A percentile compares a stretch with the other conserved stretches of the same genome.
These are phyloP conservation scores for Synaphobranchus kaupii DNA, from an alignment of 2,797 vertebrate genomes.

Conservation along the genomic window DNA sequence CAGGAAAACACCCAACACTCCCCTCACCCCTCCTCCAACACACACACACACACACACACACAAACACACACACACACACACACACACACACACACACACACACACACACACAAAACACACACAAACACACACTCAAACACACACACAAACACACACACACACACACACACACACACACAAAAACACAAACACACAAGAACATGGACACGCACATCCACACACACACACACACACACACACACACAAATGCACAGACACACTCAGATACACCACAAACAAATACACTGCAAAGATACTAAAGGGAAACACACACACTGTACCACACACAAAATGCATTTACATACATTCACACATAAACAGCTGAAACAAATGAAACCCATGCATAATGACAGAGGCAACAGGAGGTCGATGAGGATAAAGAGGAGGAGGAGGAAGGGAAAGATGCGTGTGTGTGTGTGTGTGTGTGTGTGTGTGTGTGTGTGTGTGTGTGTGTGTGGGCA, in stretches of 20 bases:
- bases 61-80: constrained; percentile 48
- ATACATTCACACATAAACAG: not conserved
- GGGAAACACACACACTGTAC: not conserved
- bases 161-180: constrained; percentile 44
- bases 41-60: constrained; percentile 9
- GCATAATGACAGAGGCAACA: not conserved
- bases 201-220: not conserved
- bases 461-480: constrained; percentile 22
- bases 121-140: constrained; percentile 23
- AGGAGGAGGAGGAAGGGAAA: constrained; percentile 30
- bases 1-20: constrained; percentile 54
- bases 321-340: not conserved
- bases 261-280: not conserved
- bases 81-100: constrained; percentile 36
- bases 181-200: constrained; percentile 41
- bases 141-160: constrained; percentile 31
- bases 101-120: constrained; percentile 9
- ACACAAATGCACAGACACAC: not conserved
- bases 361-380: not conserved
- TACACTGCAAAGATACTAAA: not conserved
- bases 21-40: not conserved
- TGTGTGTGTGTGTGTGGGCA: too few relatives aligned
- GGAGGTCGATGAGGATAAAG: not conserved
- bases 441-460: constrained; percentile 30
- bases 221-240: not conserved